Percentiles rank a stretch among this genome's conserved stretches.
Evolutionary conservation across 2,888 invertebrate species (phyloP).

Genomic region (Chrysolina oricalcia): DNA sequence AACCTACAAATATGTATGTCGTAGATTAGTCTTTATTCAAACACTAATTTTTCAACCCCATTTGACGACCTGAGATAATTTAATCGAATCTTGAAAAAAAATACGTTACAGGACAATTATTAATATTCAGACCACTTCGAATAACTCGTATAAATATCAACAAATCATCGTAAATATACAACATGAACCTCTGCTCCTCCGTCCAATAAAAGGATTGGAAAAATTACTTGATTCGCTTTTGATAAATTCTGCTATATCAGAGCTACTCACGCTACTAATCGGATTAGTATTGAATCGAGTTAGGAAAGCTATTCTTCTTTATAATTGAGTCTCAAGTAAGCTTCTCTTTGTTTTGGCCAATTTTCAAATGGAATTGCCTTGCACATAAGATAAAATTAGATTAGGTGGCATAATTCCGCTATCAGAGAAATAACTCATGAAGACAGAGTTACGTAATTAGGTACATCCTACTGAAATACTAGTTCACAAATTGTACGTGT

Average conservation of each 20-base stretch:
- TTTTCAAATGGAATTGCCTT: slow-evolving; percentile 36
- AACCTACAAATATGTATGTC: no score
- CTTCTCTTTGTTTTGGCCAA: slow-evolving; percentile 38
- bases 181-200: no score
- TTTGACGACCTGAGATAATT: no score
- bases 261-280: slow-evolving; percentile 10
- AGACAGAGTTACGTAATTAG: neutral
- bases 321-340: slow-evolving; percentile 37
- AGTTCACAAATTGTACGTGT: neutral
- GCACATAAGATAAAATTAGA: slow-evolving; percentile 18
- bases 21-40: no score
- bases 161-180: no score
- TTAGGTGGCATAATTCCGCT: slow-evolving; percentile 24
- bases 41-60: no score
- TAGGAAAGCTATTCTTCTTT: slow-evolving; percentile 41
- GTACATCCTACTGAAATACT: neutral
- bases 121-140: no score
- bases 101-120: no score
- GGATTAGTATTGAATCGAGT: slow-evolving; percentile 24
- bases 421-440: slow-evolving; percentile 16
- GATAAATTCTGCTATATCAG: neutral
- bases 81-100: no score
- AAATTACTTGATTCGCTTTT: neutral
- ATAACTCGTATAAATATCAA: no score
- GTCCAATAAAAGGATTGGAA: no score